Base-by-base conservation (phyloP, 2,113 vertebrate genomes). In the Scalopus aquaticus region DNA sequence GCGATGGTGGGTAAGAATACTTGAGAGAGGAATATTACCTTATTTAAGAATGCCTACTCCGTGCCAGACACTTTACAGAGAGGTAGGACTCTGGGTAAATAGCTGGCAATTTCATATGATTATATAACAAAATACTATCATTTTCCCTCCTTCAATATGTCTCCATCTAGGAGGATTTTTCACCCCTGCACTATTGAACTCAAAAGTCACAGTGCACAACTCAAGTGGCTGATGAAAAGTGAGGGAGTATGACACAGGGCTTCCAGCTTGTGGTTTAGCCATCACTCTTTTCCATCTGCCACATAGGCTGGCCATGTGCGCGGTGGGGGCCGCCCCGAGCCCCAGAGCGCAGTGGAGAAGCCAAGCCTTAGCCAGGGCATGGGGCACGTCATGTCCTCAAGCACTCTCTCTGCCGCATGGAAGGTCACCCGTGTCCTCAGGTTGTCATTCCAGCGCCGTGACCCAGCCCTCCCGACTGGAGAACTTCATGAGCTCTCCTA, bases 211-310 rank as follows among this genome's bases (percentile, higher is more conserved):
- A 56, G 54, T 56, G 1, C 17, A 5, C 44, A 42, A 77, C 62
- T 80, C 62, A 9, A 73, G 39, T 37, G 80, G 35, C 64, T 72
- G 74, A 30, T 42, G 26, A 80, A 86, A 74, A 78, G 84, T 30
- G 87, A 76, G 62, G 80, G 65, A 64, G 49, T 37, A 81, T 69
- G 93, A 93, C 81, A 88, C 67, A 58, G 9, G 32, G 44, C 87
- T 69, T 78, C 83, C 88, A 89, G 42, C 69, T 35, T 44, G 5
- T 80, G 44, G 22, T 88, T 74, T 74, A n/a, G 44, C 64, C 88
- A 90, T 94, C 74, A 90, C 62, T 77, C 72, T 82, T 73, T 84
- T 82, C 87, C 93, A 80, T 69, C 60, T 64, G 67, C 81, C 87
- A 87, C 88, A 64, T 4, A 88, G 80, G 58, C n/a, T 69, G 73